Evolutionary conservation across 2,888 invertebrate species (phyloP), one percentile per base, ranked within the genome.

Genomic region (Pasiphila rectangulata): DNA sequence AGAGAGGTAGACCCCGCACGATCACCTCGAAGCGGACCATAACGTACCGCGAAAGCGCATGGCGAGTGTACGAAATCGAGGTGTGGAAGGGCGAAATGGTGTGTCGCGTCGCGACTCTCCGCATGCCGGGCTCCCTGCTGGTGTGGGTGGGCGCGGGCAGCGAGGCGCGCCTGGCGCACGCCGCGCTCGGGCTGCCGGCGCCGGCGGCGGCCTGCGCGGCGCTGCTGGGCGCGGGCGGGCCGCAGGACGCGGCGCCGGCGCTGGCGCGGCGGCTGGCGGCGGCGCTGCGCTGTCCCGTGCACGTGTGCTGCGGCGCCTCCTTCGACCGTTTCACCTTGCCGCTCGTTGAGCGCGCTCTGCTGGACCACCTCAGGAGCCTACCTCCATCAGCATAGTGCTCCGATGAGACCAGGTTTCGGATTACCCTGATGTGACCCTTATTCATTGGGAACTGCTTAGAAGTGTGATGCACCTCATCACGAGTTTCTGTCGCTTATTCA

Each of bases 121-220:
- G 71, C 13, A 72, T 76, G 65, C 53, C 64, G 24, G 76, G 69
- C 24, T 78, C 77, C 20, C 53, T 80, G 50, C 67, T 83, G 47
- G 51, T 84, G 60, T 85, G 85, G 85, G 40, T 79, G 21, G 80
- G 53, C 25, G 38, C 21, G 35, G 20, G 47, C 37, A 30, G 46
- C 17, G 24, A 29, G 35, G 30, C 34, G 38, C n/a, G n/a, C n/a
- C n/a, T n/a, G n/a, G n/a, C n/a, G n/a, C n/a, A 32, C 37, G 40
- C 46, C 39, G 50, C 57, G 5, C 17, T 25, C 12, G 35, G 36
- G 30, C 44, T 38, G 48, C 56, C 46, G 36, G 27, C 21, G 35
- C 24, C 16, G 34, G 32, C 40, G 13, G 46, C 40, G 54, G 42
- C 53, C 46, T 47, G 52, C 38, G 37, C 50, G 46, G 53, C 2